Percentiles rank a stretch among this genome's conserved stretches.
phyloP scores from a whole-genome alignment of 2,113 vertebrate species.

The Atherinomorus stipes region DNA sequence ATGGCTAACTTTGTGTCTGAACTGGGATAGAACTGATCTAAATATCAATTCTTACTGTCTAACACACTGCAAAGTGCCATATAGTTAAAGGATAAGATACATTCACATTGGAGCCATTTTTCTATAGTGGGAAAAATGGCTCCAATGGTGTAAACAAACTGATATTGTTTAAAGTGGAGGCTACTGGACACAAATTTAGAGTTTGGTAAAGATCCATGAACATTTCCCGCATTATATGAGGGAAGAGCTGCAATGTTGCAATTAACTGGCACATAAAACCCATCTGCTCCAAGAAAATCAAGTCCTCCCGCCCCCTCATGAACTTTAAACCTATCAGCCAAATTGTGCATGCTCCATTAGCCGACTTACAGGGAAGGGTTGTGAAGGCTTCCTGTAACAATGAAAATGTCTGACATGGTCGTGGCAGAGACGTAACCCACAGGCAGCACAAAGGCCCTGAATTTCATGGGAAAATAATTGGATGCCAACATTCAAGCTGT shows the following conservation, averaged over 20 bases:
- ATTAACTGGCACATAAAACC: conserved; percentile 4
- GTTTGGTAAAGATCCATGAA: too few relatives aligned
- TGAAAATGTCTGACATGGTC: conserved; percentile 31
- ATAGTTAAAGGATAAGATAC: too few relatives aligned
- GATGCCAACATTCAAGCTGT: conserved; percentile 8
- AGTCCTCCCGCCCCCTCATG: neutral
- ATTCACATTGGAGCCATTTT: too few relatives aligned
- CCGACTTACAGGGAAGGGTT: neutral
- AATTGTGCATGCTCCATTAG: conserved; percentile 2
- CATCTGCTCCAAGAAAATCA: neutral
- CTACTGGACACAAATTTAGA: too few relatives aligned
- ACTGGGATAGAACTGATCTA: neutral
- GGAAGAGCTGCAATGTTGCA: neutral
- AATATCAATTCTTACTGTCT: too few relatives aligned
- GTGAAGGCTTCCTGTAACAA: conserved; percentile 28
- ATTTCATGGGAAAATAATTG: conserved; percentile 8
- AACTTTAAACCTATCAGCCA: conserved; percentile 28
- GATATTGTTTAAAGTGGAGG: too few relatives aligned
- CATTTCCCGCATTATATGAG: neutral
- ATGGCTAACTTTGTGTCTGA: neutral
- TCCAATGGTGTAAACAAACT: too few relatives aligned
- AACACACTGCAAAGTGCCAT: too few relatives aligned
- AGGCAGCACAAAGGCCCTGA: conserved; percentile 5
- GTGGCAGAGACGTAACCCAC: conserved; percentile 10
- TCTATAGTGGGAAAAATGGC: too few relatives aligned